Evolutionary conservation across 2,113 vertebrate species (phyloP), one percentile per base, ranked within the genome.

Genomic region (Setophaga coronata): DNA sequence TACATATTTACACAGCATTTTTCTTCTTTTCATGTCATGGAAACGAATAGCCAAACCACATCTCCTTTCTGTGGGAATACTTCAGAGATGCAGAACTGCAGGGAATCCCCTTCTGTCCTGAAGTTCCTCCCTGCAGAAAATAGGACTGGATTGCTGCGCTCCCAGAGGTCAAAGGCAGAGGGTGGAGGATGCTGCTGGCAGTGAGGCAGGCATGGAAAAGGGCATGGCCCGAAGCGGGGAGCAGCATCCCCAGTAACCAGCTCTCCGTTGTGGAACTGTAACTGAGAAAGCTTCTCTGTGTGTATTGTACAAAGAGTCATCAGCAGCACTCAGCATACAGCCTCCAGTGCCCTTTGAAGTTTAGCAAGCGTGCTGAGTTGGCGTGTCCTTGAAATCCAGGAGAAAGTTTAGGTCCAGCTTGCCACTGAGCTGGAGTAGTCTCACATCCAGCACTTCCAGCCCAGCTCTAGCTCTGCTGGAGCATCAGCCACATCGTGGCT

Each of bases 1-100:
- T 93, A n/a, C 89, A 62, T 88, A 88, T 88, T 91, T 88, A 65
- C 61, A 85, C 31, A 62, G 26, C 72, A 51, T 82, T 93, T 93
- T 88, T 86, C 50, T 72, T 94, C 81, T 91, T 93, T 93, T 87
- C 77, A n/a, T 87, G 54, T 77, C 78, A 77, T 80, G 70, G 87
- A 94, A 94, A 90, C 1, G 0, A 82, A 79, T 33, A 77, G 20
- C 28, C 21, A 56, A 85, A 85, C 73, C 2, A 0, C 5, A 8
- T 36, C 84, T 91, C 24, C 50, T 73, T 97, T 94, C 58, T 86
- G 60, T 87, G 84, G 58, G 78, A 95, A 93, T 62, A 65, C 31
- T 91, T 89, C 34, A 76, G 45, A 72, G 16, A 85, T 33, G 29
- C 23, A 72, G 84, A 97, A 66, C 91, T 56, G 53, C 94, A 85